These are phyloP conservation scores for Pseudomyrmex pallidus DNA, from an alignment of 1,140 invertebrate species.

Conservation along the genomic window DNA sequence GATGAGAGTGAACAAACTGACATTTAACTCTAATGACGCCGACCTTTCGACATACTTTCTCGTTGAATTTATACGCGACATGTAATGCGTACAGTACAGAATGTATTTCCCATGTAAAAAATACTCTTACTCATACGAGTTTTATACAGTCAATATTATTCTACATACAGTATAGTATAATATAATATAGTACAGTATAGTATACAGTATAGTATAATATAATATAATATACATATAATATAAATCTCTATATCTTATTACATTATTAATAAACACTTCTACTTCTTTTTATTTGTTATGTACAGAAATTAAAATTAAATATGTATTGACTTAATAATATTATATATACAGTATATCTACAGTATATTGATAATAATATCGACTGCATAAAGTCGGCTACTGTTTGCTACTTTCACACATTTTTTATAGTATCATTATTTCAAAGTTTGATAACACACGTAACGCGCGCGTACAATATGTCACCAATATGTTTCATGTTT, in stretches of 20 bases:
- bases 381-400: no score
- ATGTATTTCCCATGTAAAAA: not conserved
- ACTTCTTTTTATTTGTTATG: no score
- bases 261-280: not conserved
- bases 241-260: not conserved
- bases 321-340: no score
- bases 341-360: no score
- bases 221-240: no score
- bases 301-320: no score
- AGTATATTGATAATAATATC: no score
- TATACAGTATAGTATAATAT: no score
- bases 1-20: constrained; percentile 30
- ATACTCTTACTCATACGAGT: not conserved
- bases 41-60: constrained; percentile 53
- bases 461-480: not conserved
- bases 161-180: no score
- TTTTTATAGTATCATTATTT: not conserved
- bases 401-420: not conserved
- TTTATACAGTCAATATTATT: not conserved
- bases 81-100: not conserved
- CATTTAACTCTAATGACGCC: constrained; percentile 36
- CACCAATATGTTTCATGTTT: not conserved
- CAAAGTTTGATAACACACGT: not conserved
- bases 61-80: not conserved
- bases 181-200: no score